phyloP scores from a whole-genome alignment of 2,888 invertebrate genomes.

The Drosophila merina region DNA sequence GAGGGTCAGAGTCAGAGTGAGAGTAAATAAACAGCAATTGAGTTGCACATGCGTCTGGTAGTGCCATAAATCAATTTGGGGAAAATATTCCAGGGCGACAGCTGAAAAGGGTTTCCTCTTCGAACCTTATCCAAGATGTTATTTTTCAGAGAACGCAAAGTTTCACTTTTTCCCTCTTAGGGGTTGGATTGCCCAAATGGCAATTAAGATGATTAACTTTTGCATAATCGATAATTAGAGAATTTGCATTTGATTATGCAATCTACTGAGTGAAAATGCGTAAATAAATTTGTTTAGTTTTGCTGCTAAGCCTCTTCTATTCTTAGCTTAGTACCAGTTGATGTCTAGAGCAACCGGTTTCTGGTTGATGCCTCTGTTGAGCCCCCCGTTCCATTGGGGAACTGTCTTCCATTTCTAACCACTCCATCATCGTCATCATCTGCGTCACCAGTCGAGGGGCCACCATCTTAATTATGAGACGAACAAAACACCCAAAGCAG shows the following conservation, averaged over 20 bases:
- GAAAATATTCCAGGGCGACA: conserved; percentile 66
- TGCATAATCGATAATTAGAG: conserved; percentile 54
- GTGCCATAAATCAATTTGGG: conserved; percentile 78
- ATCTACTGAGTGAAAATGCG: too few species aligned
- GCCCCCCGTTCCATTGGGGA: neutral
- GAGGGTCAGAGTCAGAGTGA: conserved; percentile 29
- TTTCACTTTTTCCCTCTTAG: conserved; percentile 21
- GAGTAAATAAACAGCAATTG: conserved; percentile 76
- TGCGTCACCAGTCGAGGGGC: conserved; percentile 12
- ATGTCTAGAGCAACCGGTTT: conserved; percentile 10
- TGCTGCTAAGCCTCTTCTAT: neutral
- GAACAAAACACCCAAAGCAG: conserved; percentile 56
- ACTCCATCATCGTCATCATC: conserved; percentile 47
- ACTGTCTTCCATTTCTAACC: conserved; percentile 53
- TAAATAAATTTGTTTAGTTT: neutral
- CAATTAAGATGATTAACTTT: conserved; percentile 74
- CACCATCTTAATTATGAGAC: conserved; percentile 70
- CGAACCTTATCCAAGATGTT: conserved; percentile 35
- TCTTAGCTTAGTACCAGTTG: neutral
- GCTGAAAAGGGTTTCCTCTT: conserved; percentile 79
- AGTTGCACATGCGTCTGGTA: conserved; percentile 72
- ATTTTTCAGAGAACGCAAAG: conserved; percentile 10
- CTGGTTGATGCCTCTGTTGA: neutral
- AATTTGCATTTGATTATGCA: neutral
- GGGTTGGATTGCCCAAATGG: neutral